phyloP scores from a whole-genome alignment of 2,888 invertebrate genomes.

The Yponomeuta sedellus region DNA sequence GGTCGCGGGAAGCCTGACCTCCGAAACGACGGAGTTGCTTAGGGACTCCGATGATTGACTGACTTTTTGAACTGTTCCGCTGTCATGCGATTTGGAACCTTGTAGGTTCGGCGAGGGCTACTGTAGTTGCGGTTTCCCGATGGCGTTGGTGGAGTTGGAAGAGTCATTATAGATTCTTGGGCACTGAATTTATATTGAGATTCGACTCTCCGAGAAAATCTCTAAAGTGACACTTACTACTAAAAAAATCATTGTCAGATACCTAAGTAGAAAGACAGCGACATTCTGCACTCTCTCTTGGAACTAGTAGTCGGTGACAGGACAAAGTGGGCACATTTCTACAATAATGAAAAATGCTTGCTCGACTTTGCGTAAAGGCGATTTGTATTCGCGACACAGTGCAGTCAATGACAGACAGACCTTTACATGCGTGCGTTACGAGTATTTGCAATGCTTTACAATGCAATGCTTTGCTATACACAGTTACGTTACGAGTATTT shows the following conservation, averaged over 20 bases:
- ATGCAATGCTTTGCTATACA: no score
- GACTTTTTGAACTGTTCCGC: slow-evolving; percentile 17
- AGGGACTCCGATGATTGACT: slow-evolving; percentile 44
- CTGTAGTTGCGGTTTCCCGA: neutral
- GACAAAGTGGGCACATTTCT: neutral
- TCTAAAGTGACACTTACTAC: no score
- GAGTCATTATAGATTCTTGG: neutral
- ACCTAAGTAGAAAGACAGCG: no score
- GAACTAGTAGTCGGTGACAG: neutral
- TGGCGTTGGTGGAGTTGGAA: neutral
- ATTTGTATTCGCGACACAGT: no score
- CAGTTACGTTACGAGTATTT: no score
- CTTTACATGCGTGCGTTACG: no score
- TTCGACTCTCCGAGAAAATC: no score
- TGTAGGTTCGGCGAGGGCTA: neutral
- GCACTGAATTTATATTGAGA: no score
- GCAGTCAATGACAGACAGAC: no score
- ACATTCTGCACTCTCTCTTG: no score
- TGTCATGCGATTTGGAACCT: neutral
- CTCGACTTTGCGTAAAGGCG: neutral
- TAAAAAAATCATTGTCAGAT: no score
- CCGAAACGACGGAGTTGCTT: slow-evolving; percentile 55
- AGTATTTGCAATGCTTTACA: no score
- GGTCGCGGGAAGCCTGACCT: slow-evolving; percentile 35
- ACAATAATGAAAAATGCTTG: neutral